Evolutionary conservation across 2,888 invertebrate genomes (phyloP).

Genomic region (Chymomyza caudatula): DNA sequence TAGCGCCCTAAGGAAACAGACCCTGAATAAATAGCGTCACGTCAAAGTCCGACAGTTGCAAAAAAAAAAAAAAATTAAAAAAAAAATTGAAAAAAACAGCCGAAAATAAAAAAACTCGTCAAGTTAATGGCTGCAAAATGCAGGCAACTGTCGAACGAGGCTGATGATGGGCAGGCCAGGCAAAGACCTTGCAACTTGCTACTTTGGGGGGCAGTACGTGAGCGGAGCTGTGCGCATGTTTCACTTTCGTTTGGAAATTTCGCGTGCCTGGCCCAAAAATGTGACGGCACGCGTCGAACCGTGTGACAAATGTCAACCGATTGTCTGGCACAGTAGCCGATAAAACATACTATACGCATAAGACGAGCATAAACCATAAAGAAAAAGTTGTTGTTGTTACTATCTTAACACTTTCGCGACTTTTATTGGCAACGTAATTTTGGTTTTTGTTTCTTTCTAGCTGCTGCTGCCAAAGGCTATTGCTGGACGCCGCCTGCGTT

Average conservation of each 20-base stretch:
- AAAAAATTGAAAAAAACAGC: background rate
- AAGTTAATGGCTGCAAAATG: conserved; percentile 30
- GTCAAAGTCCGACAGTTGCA: background rate
- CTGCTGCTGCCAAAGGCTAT: conserved; percentile 1
- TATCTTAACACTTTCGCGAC: conserved; percentile 67
- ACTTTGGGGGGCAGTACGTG: conserved; percentile 2
- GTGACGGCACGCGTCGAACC: conserved; percentile 39
- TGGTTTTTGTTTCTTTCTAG: conserved; percentile 5
- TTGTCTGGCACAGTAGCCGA: conserved; percentile 29
- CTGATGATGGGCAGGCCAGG: conserved; percentile 1
- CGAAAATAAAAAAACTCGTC: conserved; percentile 11
- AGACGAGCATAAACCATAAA: conserved; percentile 49
- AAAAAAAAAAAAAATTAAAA: conserved; percentile 4
- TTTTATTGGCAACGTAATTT: conserved; percentile 17
- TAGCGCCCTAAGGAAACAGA: background rate
- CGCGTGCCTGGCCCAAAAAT: background rate
- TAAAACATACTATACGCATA: conserved; percentile 12
- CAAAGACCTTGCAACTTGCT: background rate
- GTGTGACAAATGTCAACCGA: background rate
- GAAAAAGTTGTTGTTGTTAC: conserved; percentile 53
- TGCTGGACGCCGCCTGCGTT: conserved; percentile 49
- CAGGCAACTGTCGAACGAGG: conserved; percentile 16
- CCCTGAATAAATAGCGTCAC: background rate
- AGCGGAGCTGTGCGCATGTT: conserved; percentile 51
- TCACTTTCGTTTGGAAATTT: conserved; percentile 53